phyloP scores from a whole-genome alignment of 92 coral and sea anemone genomes.

The Porites cylindrica region DNA sequence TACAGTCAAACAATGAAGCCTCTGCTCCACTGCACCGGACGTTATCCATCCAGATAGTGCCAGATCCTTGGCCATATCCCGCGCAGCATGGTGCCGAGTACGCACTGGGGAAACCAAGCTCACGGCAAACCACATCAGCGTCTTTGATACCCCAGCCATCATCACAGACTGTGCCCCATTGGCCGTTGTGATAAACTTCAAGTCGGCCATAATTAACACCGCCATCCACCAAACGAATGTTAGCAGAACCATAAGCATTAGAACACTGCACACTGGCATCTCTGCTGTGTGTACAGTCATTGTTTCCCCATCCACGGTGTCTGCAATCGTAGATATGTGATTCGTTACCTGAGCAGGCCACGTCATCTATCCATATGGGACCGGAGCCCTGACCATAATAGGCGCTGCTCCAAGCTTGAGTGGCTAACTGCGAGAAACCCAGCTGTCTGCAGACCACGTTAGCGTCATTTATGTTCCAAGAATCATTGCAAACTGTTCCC shows the following conservation, averaged over 20 bases:
- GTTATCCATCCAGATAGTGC: not conserved
- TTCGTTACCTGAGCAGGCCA: conserved; percentile 18
- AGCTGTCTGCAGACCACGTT: conserved; percentile 25
- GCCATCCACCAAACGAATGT: not conserved
- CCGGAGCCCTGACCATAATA: conserved; percentile 10
- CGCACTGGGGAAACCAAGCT: conserved; percentile 10
- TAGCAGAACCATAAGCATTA: too few species aligned
- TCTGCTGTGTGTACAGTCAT: not conserved
- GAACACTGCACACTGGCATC: conserved; percentile 28
- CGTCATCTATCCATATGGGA: conserved; percentile 21
- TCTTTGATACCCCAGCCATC: not conserved
- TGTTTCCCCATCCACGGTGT: conserved; percentile 32
- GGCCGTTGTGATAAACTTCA: not conserved
- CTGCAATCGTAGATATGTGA: not conserved
- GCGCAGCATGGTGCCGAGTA: not conserved
- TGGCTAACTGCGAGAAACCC: not conserved
- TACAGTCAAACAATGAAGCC: not conserved
- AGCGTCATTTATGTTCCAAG: conserved; percentile 28
- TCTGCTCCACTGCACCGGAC: not conserved
- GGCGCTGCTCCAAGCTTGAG: not conserved
- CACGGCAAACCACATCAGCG: conserved; percentile 3
- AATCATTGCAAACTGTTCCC: conserved; percentile 27
- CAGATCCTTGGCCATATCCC: conserved; percentile 17
- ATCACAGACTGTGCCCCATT: conserved; percentile 27
- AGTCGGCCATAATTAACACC: conserved; percentile 1